Base-by-base conservation (phyloP, 2,888 invertebrate species). In the Drosophila eohydei region DNA sequence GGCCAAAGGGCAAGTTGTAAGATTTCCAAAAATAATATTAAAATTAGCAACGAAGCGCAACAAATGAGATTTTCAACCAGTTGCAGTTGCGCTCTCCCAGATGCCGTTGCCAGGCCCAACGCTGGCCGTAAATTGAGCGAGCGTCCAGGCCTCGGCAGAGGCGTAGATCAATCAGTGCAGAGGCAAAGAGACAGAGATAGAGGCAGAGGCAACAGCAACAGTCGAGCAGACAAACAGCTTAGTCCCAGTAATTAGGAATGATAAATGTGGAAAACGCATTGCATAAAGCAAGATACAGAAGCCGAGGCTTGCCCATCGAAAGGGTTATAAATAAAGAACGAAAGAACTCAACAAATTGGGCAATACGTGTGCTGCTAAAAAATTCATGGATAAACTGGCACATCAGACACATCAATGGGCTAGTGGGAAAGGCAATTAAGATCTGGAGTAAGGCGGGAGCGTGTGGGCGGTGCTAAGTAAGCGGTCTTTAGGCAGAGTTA, bases 1-100 rank as follows among this genome's bases (percentile, higher is more conserved):
- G 44, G 26, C 40, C 69, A 68, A 77, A 73, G 65, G 72, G 80
- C 77, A 80, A 80, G 72, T 74, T 88, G 83, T 88, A 71, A 81
- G 81, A 81, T 86, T 81, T 90, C 90, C 86, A 86, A 90, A 87
- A 90, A 87, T 87, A 87, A 86, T 90, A 88, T 88, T 79, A 90
- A 86, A 90, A 90, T 86, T 79, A 86, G 86, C 90, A 86, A 88
- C 79, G 81, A 83, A 83, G 89, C 86, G 89, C 77, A 83, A 76
- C 87, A 86, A 86, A 90, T 86, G 89, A 86, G 77, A 78, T 84
- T 78, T 73, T 73, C 63, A 64, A 64, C 52, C 67, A 67, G 66
- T 70, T 59, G 70, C 63, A 48, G 40, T 54, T 38, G 54, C 54
- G 16, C 43, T 51, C 58, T 51, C 58, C 63, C 72, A 61, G 54